Conservation (phyloP, 2,113 vertebrate species). For the Rhinichthys klamathensis region DNA sequence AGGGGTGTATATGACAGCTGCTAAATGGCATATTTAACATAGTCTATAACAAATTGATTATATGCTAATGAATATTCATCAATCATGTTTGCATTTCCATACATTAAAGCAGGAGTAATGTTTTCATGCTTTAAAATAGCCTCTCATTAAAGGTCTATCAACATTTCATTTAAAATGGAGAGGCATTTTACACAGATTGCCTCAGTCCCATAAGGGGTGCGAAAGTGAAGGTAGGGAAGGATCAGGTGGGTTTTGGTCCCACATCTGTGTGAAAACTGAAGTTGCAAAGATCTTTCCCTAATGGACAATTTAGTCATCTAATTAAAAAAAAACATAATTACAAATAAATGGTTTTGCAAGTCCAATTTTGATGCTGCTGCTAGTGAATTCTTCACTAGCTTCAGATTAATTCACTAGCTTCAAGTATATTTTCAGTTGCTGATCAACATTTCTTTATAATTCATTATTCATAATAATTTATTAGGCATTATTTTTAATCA, state of each 20-base stretch:
- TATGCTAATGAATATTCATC: conserved; percentile 36
- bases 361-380: neutral
- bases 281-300: neutral
- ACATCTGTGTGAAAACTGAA: neutral
- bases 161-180: conserved; percentile 31
- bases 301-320: neutral
- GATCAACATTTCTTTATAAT: neutral
- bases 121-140: conserved; percentile 34
- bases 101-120: neutral
- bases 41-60: conserved; percentile 32
- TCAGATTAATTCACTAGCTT: neutral
- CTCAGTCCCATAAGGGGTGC: conserved; percentile 5
- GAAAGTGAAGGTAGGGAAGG: neutral
- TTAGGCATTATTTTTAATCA: neutral
- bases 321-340: neutral
- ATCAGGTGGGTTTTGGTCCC: conserved; percentile 27
- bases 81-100: conserved; percentile 6
- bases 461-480: too few relatives aligned
- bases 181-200: neutral
- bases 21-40: conserved; percentile 25
- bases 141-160: conserved; percentile 45
- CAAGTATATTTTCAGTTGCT: neutral
- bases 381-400: neutral
- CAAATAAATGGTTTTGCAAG: neutral
- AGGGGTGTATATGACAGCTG: conserved; percentile 26